Conservation (phyloP, 2,888 invertebrate species). For the Charanyca ferruginea region DNA sequence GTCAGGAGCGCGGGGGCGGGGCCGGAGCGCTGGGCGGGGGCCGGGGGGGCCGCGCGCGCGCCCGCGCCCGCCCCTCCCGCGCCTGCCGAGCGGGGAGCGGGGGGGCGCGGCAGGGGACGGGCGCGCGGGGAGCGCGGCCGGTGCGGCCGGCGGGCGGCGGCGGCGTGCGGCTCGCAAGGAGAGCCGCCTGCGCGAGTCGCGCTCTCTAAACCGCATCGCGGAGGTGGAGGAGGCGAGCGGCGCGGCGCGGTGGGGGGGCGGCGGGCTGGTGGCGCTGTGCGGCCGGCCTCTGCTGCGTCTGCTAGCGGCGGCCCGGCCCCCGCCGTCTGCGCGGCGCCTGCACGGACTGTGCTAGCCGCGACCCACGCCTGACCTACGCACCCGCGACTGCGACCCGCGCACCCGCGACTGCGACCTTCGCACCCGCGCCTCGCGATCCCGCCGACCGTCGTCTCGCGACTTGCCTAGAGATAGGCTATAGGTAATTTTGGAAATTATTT, state of each 20-base stretch:
- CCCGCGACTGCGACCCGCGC: not conserved
- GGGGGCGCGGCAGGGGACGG: slow-evolving; percentile 71
- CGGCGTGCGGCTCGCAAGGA: slow-evolving; percentile 86
- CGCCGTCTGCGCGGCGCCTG: slow-evolving; percentile 82
- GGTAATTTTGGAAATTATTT: slow-evolving; percentile 56
- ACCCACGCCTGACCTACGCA: no score
- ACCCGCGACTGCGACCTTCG: not conserved
- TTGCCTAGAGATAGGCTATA: slow-evolving; percentile 14
- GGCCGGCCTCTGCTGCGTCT: slow-evolving; percentile 86
- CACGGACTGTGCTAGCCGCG: slow-evolving; percentile 85
- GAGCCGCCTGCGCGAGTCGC: slow-evolving; percentile 93
- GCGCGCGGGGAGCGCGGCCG: slow-evolving; percentile 58
- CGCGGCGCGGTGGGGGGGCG: slow-evolving; percentile 84
- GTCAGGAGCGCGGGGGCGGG: slow-evolving; percentile 94
- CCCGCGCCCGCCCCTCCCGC: slow-evolving; percentile 67
- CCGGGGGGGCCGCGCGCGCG: slow-evolving; percentile 61
- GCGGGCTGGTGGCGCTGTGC: slow-evolving; percentile 86
- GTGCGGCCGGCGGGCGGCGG: slow-evolving; percentile 74
- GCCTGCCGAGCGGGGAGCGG: slow-evolving; percentile 70
- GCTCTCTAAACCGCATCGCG: slow-evolving; percentile 96
- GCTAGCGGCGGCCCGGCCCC: slow-evolving; percentile 89
- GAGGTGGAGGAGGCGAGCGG: slow-evolving; percentile 94
- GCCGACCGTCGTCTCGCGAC: slow-evolving; percentile 12
- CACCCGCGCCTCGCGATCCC: slow-evolving; percentile 12
- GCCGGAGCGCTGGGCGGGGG: slow-evolving; percentile 84